Percentiles rank a stretch among this genome's conserved stretches.
phyloP scores from a whole-genome alignment of 37 sponge, comb jelly and placozoan species.

The Bolinopsis microptera region DNA sequence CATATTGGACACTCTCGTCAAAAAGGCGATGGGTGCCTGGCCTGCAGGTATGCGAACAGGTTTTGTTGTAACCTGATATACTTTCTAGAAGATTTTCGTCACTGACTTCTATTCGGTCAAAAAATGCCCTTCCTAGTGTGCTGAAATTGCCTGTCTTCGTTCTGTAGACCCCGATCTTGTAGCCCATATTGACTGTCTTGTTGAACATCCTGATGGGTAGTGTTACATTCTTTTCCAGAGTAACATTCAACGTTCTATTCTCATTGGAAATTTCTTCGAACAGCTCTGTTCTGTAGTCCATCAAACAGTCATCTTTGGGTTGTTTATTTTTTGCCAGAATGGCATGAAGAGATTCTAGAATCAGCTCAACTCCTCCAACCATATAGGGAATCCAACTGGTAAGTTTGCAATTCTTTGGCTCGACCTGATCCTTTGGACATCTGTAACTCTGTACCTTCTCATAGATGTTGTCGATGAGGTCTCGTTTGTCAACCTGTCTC shows the following conservation, averaged over 20 bases:
- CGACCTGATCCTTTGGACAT: not conserved
- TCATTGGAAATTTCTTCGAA: not conserved
- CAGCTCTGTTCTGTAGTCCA: not conserved
- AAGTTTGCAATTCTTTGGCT: not conserved
- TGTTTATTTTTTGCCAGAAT: not conserved
- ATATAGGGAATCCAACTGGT: not conserved
- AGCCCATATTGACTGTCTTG: constrained; percentile 40
- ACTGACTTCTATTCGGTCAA: not conserved
- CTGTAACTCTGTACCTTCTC: not conserved
- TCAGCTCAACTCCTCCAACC: not conserved
- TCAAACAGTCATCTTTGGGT: not conserved
- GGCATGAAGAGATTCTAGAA: not conserved
- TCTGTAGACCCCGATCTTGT: not conserved
- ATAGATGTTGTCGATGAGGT: not conserved
- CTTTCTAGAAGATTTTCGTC: not conserved
- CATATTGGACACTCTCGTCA: not conserved
- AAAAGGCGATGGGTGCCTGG: not conserved
- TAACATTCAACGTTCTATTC: not conserved
- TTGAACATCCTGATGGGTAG: not conserved
- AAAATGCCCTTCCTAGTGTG: not conserved
- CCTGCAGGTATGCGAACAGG: not conserved
- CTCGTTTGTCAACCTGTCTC: not conserved
- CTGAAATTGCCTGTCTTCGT: not conserved
- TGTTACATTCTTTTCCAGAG: not conserved
- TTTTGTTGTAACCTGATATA: not conserved